Evolutionary conservation across 2,888 invertebrate genomes (phyloP).

Genomic region (Hydrotaea cyrtoneurina): DNA sequence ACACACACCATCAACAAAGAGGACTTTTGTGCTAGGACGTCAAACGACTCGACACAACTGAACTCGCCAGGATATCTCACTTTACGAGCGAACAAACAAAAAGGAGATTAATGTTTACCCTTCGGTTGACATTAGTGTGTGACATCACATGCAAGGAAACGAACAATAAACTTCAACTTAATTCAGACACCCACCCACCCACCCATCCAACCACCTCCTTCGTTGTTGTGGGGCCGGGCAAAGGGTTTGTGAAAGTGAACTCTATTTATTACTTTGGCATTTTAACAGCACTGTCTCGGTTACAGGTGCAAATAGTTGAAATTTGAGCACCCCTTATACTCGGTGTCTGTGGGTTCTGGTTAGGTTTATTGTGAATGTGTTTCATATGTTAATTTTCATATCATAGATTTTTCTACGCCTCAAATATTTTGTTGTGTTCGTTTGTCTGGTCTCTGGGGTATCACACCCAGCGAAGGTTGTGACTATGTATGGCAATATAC

Average conservation of each 20-base stretch:
- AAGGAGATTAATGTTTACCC: conserved; percentile 64
- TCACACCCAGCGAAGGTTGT: not conserved
- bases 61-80: conserved; percentile 22
- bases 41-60: conserved; percentile 23
- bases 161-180: conserved; percentile 61
- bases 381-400: conserved; percentile 41
- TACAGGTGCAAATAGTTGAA: conserved; percentile 51
- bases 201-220: not conserved
- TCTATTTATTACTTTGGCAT: conserved; percentile 26
- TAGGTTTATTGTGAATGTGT: conserved; percentile 22
- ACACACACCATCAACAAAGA: conserved; percentile 32
- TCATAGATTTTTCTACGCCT: conserved; percentile 30
- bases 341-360: not conserved
- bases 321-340: not conserved
- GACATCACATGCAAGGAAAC: conserved; percentile 63
- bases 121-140: conserved; percentile 51
- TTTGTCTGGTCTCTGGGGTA: conserved; percentile 26
- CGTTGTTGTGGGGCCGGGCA: conserved; percentile 29
- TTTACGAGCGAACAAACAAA: conserved; percentile 4
- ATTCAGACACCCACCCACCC: conserved; percentile 44
- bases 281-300: conserved; percentile 47
- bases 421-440: not conserved
- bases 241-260: not conserved
- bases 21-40: conserved; percentile 33
- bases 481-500: too few relatives aligned